Conservation (phyloP, 2,888 invertebrate genomes). For the Folsomia candida region DNA sequence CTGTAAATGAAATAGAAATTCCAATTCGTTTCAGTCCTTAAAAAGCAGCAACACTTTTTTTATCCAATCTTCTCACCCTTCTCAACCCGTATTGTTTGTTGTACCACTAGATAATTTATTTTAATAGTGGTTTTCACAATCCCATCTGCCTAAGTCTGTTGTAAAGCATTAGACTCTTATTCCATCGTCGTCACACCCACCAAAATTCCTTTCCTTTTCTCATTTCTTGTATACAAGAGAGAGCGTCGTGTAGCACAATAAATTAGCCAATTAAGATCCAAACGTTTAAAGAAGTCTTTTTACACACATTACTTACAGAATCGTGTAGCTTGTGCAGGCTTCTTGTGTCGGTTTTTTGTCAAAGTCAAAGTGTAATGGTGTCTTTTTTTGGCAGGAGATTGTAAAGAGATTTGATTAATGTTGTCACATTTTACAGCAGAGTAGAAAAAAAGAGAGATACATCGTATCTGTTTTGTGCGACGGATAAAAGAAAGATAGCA, state of each 20-base stretch:
- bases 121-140: neutral
- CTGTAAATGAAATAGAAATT: too few relatives aligned
- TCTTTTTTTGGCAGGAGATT: neutral
- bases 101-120: neutral
- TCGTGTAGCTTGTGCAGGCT: too few relatives aligned
- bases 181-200: neutral
- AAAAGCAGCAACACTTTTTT: too few relatives aligned
- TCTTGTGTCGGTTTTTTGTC: too few relatives aligned
- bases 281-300: too few relatives aligned
- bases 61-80: too few relatives aligned
- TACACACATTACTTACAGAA: too few relatives aligned
- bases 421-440: neutral
- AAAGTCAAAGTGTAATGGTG: too few relatives aligned
- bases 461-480: too few relatives aligned
- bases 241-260: neutral
- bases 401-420: neutral
- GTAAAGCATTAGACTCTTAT: neutral
- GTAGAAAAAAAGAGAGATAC: neutral
- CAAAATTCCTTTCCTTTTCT: neutral
- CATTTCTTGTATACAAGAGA: neutral
- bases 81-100: neutral
- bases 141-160: neutral
- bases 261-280: neutral
- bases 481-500: neutral
- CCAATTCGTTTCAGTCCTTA: too few relatives aligned